Evolutionary conservation across 2,888 invertebrate genomes (phyloP), one percentile per base, ranked within the genome.

Genomic region (Biston betularia): DNA sequence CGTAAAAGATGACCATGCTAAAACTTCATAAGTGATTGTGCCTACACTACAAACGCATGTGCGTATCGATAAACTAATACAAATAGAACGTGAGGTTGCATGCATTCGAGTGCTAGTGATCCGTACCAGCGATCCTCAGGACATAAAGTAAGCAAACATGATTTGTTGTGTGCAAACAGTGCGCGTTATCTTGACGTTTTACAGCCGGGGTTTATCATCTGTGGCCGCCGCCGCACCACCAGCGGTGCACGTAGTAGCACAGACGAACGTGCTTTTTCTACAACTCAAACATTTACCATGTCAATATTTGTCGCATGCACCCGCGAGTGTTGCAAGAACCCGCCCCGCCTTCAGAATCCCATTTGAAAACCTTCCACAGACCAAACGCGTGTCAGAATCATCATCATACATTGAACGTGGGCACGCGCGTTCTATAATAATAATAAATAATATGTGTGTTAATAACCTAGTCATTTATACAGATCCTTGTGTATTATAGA

Each of bases 21-120:
- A 72, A 70, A 52, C 57, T 59, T 63, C 12, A 63, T 66, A 75
- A 72, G 68, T 59, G 61, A 63, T 66, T 66, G 66, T 71, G 72
- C 63, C 70, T 65, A 75, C 75, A 71, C 70, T 65, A 75, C 75
- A 71, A 76, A 75, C 76, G 75, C 77, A 79, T 75, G 71, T 65
- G 75, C 75, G 74, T 65, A 78, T 75, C 80, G 80, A 86, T 82
- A 81, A 81, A 78, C 73, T 76, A 84, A 86, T 81, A 80, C 84
- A 90, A 89, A 92, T 81, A 88, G 82, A 83, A 92, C 90, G 91
- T 90, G 92, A 89, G 88, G 85, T 79, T 81, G 86, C 88, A 88
- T 86, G 82, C 79, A 82, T 79, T 70, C 75, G 73, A 79, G 76
- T 75, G 77, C 80, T 79, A 81, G 83, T 82, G 85, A 89, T 88